phyloP scores from a whole-genome alignment of 1,140 invertebrate species.

The Drosophila subobscura region DNA sequence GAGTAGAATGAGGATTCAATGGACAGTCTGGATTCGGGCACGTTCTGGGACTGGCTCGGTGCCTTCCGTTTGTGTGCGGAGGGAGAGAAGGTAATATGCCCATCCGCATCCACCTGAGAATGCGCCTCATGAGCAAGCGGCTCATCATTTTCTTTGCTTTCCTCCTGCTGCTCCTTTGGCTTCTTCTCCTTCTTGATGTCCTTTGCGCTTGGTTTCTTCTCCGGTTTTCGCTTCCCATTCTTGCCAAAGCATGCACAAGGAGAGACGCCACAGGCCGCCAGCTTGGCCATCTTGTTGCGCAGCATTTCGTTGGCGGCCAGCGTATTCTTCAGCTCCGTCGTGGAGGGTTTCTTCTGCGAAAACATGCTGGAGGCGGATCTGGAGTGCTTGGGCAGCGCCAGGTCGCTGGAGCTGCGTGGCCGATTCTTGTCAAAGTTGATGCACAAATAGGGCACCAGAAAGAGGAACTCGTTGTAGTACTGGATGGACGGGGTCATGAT shows the following conservation, averaged over 20 bases:
- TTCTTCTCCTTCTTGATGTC: too few relatives aligned
- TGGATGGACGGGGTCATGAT: slow-evolving; percentile 33
- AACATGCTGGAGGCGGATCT: slow-evolving; percentile 1
- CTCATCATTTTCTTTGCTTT: not conserved
- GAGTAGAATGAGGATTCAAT: slow-evolving; percentile 17
- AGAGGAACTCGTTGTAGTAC: slow-evolving; percentile 62
- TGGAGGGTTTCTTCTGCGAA: not conserved
- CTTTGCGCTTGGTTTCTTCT: too few relatives aligned
- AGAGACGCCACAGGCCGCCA: slow-evolving; percentile 9
- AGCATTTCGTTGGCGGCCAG: not conserved
- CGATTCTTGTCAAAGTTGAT: not conserved
- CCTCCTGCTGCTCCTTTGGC: not conserved
- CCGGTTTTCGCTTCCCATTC: not conserved
- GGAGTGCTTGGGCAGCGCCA: not conserved
- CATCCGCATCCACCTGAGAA: not conserved
- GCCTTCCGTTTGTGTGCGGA: not conserved
- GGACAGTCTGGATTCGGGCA: not conserved
- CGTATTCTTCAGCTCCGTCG: not conserved
- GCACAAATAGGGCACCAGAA: slow-evolving; percentile 42
- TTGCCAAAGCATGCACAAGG: not conserved
- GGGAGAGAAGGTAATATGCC: not conserved
- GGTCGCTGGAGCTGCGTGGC: not conserved
- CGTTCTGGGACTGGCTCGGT: too few relatives aligned
- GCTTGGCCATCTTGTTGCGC: not conserved
- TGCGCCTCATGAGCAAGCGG: not conserved